Conservation (phyloP, 2,113 vertebrate species). For the Chloropsis cyanopogon region DNA sequence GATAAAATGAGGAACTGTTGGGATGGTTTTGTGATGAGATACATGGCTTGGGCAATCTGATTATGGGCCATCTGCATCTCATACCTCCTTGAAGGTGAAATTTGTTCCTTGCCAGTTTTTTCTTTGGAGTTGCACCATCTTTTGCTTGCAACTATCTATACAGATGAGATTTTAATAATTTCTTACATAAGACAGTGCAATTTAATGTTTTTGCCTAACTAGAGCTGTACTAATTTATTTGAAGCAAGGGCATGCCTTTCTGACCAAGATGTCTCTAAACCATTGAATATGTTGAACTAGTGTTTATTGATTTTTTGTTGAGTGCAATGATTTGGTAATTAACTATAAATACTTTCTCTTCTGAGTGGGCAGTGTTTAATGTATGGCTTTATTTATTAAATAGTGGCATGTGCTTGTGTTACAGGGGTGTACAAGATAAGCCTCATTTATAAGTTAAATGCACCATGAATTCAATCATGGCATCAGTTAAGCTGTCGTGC, state of each 20-base stretch:
- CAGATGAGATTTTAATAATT: neutral
- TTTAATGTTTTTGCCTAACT: neutral
- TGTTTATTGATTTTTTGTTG: neutral
- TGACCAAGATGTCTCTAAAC: neutral
- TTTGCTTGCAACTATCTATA: neutral
- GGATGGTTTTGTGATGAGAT: neutral
- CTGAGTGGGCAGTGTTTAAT: neutral
- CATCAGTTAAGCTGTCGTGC: neutral
- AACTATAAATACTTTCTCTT: neutral
- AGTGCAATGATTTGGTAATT: neutral
- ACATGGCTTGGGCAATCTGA: neutral
- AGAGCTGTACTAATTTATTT: neutral
- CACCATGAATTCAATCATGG: neutral
- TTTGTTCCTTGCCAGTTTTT: neutral
- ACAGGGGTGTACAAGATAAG: neutral
- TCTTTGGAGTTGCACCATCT: neutral
- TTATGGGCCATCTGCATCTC: neutral
- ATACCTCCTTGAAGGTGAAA: neutral
- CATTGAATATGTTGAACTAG: rapidly evolving
- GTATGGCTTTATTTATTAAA: neutral
- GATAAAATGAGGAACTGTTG: neutral
- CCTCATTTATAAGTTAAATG: neutral
- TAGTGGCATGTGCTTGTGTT: neutral
- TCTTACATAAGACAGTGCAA: neutral
- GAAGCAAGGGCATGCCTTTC: neutral